Evolutionary conservation across 2,797 vertebrate genomes (phyloP).

Genomic region (Poliocrania exsul): DNA sequence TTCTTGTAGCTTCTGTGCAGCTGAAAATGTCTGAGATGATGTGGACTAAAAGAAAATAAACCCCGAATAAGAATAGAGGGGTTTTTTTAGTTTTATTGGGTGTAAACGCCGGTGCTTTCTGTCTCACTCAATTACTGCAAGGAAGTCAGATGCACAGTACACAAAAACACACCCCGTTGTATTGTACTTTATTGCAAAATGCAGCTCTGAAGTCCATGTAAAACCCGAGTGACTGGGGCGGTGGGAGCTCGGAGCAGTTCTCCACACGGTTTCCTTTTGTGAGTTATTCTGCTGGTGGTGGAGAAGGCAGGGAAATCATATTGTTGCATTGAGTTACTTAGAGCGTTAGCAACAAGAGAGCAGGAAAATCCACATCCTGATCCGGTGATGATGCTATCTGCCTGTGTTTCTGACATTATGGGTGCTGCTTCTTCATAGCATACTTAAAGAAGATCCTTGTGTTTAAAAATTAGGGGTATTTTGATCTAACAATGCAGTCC

Average conservation of each 20-base stretch:
- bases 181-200: not conserved
- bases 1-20: not conserved
- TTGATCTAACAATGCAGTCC: not conserved
- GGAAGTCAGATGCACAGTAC: rapidly evolving
- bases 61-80: not conserved
- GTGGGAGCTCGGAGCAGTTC: not conserved
- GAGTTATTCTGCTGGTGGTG: not conserved
- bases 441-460: not conserved
- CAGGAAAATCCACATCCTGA: not conserved
- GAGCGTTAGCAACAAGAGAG: not conserved
- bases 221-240: not conserved
- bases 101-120: not conserved
- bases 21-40: not conserved
- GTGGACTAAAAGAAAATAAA: not conserved
- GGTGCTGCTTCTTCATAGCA: not conserved
- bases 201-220: not conserved
- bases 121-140: not conserved
- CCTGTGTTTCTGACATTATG: not conserved
- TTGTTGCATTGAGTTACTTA: not conserved
- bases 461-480: not conserved
- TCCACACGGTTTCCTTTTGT: not conserved
- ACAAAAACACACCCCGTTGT: not conserved
- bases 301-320: rapidly evolving
- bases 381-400: not conserved
- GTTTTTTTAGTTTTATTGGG: not conserved